Evolutionary conservation across 2,113 vertebrate species (phyloP).

Genomic region (Stercorarius parasiticus): DNA sequence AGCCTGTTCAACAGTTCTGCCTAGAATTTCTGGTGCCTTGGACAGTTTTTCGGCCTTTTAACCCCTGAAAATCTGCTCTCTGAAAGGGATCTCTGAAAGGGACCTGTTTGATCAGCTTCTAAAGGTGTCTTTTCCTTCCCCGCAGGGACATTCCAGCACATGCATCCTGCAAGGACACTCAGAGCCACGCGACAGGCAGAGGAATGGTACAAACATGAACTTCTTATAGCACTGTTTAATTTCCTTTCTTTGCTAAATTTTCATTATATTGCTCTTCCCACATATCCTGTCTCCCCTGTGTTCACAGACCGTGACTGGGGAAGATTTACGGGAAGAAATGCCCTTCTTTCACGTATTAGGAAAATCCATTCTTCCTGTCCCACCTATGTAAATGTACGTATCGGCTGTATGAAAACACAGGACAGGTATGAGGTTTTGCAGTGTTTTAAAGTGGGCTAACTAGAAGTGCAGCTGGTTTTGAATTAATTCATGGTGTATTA

Average conservation of each 20-base stretch:
- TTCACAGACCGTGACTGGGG: background rate
- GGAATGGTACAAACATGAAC: background rate
- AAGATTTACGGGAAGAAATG: background rate
- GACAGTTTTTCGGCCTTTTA: background rate
- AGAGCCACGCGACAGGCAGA: background rate
- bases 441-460: background rate
- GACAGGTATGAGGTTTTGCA: background rate
- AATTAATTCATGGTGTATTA: background rate
- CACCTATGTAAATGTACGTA: background rate
- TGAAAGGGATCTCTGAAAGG: background rate
- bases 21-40: background rate
- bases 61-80: background rate
- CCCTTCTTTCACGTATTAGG: background rate
- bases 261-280: background rate
- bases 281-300: background rate
- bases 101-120: background rate
- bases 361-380: background rate
- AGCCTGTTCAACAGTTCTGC: background rate
- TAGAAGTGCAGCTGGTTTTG: background rate
- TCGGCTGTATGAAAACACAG: background rate
- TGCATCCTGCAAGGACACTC: background rate
- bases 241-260: background rate
- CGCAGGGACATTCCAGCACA: background rate
- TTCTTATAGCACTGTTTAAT: background rate
- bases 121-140: background rate